A percentile compares a stretch with the other conserved stretches of the same genome.
phyloP scores from a whole-genome alignment of 92 coral and sea anemone genomes.

The Actinernus sp. region DNA sequence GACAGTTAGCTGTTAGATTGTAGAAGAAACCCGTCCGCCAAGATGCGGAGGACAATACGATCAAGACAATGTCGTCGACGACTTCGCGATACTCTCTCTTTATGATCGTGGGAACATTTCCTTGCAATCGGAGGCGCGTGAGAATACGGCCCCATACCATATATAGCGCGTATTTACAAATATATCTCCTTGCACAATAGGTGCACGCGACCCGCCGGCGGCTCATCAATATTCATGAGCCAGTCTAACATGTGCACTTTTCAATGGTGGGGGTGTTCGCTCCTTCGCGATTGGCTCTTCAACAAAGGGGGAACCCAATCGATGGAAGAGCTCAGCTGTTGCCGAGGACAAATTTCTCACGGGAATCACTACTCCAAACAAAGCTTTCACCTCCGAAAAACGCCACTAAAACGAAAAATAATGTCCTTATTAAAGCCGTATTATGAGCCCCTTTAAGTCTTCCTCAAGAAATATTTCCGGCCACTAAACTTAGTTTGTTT shows the following conservation, averaged over 20 bases:
- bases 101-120: constrained; percentile 99
- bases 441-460: neutral
- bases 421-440: neutral
- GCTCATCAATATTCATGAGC: constrained; percentile 74
- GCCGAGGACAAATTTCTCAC: constrained; percentile 73
- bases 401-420: neutral
- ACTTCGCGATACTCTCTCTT: constrained; percentile 46
- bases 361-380: constrained; percentile 55
- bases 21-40: constrained; percentile 62
- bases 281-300: constrained; percentile 60
- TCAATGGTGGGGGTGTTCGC: constrained; percentile 38
- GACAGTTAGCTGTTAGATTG: neutral
- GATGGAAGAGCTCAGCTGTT: constrained; percentile 86
- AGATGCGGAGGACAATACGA: constrained; percentile 68
- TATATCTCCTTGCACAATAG: constrained; percentile 74
- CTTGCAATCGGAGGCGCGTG: constrained; percentile 97
- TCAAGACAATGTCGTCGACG: constrained; percentile 67
- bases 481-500: neutral
- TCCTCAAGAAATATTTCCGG: constrained; percentile 1
- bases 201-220: constrained; percentile 90
- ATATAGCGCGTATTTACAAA: constrained; percentile 89
- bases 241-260: constrained; percentile 83
- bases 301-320: constrained; percentile 70
- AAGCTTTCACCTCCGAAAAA: neutral
- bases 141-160: constrained; percentile 96